Base-by-base conservation (phyloP, 2,888 invertebrate species). In the Atethmia centrago region DNA sequence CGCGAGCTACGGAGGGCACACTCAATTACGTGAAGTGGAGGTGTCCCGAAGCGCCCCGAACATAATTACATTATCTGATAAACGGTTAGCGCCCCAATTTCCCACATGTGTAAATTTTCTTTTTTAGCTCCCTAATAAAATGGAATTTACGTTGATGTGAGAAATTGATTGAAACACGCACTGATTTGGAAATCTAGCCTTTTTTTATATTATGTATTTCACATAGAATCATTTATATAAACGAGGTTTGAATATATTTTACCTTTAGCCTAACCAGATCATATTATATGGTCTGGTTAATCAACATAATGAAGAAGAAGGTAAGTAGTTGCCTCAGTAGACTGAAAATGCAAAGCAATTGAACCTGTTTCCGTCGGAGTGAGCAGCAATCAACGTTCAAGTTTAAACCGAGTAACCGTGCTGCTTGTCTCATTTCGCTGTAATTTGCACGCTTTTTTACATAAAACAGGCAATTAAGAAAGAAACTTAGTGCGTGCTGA, bases 21-120 rank as follows among this genome's bases (percentile, higher is more conserved):
- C 95, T 95, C 96, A 95, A 95, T 96, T 96, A 95, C 94, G 90
- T 88, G 92, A 94, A 95, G 94, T 95, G 94, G 94, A 95, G 95
- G 95, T 95, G 95, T 95, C 94, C 94, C 95, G 92, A 89, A 90
- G 91, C 92, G 91, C 91, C 92, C 91, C 87, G 89, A 93, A 94
- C 93, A 93, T 96, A 95, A 96, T 96, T 95, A 95, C 95, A 95
- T 96, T 96, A 96, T 95, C 95, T 92, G 95, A 94, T 94, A 95
- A 95, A 95, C 94, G 93, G 86, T 87, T 87, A 80, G 87, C 76
- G 75, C 85, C 79, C 87, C 87, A 87, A 87, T 87, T 87, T 87
- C 87, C 87, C 86, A 83, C 85, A 85, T 87, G 87, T 86, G 86
- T 87, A 87, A 87, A 87, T 87, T 87, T 87, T 85, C 86, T 85